Evolutionary conservation across 2,113 vertebrate genomes (phyloP), one percentile per base, ranked within the genome.

Genomic region (Cheilinus undulatus): DNA sequence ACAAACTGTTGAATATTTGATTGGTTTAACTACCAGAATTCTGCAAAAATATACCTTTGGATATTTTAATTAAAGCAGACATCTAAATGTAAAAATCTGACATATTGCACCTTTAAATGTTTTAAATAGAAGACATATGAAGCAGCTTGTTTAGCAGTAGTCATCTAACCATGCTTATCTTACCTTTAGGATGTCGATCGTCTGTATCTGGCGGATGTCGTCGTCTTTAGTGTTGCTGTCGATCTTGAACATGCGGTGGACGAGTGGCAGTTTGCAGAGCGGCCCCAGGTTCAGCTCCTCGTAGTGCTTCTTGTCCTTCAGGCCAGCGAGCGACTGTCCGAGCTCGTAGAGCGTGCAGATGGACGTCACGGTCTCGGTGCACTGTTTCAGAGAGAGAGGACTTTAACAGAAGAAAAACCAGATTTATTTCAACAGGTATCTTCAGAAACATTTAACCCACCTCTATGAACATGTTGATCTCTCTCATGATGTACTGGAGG

Each of bases 271-370:
- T 70, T 93, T 94, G 86, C 94, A 95, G 46, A 95, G 92, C 1
- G 94, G 94, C 11, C 94, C 94, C 19, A 95, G 77, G 74, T 91
- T 87, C 30, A 95, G 90, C 70, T 95, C 94, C 17, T 94, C 92
- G 14, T 90, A 95, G 30, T 28, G 90, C 57, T 91, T 92, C 87
- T 93, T 95, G 89, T 93, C 76, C 85, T 95, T 94, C 42, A 95
- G 86, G 14, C 73, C 77, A 0, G 93, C 94, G 70, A 95, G 78
- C 1, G 87, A 76, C 50, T 93, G 91, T 23, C 91, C 91, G 36
- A 95, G 65, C 88, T 95, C 94, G 3, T 95, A 93, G 38, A 95
- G 80, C 5, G 94, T 95, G 50, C 88, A 92, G 50, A 95, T 69
- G n/a, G 86, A 83, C 2, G 82, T 63, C 42, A 83, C 72, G 1